Percentiles rank a stretch among this genome's conserved stretches.
Evolutionary conservation across 2,888 invertebrate species (phyloP).

Genomic region (Scaptomyza flava): DNA sequence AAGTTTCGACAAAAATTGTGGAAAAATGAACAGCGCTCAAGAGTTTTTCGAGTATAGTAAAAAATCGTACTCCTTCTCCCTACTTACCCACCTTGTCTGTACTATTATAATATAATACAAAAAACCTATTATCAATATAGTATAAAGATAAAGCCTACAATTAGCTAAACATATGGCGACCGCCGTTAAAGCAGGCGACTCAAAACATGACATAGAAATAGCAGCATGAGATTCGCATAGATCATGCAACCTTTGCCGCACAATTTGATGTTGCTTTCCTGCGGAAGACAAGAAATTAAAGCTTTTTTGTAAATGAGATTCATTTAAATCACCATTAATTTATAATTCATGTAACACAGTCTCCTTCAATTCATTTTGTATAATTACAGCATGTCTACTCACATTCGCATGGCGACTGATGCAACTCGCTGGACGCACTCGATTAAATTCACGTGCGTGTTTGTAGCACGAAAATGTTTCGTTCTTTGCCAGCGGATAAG

Average conservation of each 20-base stretch:
- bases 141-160: slow-evolving; percentile 31
- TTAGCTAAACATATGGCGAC: slow-evolving; percentile 46
- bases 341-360: no score
- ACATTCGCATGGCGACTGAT: slow-evolving; percentile 91
- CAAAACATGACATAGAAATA: slow-evolving; percentile 75
- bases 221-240: slow-evolving; percentile 76
- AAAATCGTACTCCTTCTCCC: slow-evolving; percentile 32
- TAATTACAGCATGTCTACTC: slow-evolving; percentile 75
- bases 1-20: slow-evolving; percentile 55
- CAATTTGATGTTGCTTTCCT: slow-evolving; percentile 89
- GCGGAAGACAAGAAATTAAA: no score
- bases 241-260: slow-evolving; percentile 86
- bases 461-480: slow-evolving; percentile 88
- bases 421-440: slow-evolving; percentile 90
- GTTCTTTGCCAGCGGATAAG: slow-evolving; percentile 84
- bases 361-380: no score
- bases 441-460: slow-evolving; percentile 86
- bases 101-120: slow-evolving; percentile 60
- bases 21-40: slow-evolving; percentile 65
- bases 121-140: slow-evolving; percentile 61
- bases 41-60: slow-evolving; percentile 52
- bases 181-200: slow-evolving; percentile 80
- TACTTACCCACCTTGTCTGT: neutral
- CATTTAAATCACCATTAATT: no score
- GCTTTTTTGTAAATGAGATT: no score